phyloP scores from a whole-genome alignment of 2,888 invertebrate species.

The Rhodophaea formosa region DNA sequence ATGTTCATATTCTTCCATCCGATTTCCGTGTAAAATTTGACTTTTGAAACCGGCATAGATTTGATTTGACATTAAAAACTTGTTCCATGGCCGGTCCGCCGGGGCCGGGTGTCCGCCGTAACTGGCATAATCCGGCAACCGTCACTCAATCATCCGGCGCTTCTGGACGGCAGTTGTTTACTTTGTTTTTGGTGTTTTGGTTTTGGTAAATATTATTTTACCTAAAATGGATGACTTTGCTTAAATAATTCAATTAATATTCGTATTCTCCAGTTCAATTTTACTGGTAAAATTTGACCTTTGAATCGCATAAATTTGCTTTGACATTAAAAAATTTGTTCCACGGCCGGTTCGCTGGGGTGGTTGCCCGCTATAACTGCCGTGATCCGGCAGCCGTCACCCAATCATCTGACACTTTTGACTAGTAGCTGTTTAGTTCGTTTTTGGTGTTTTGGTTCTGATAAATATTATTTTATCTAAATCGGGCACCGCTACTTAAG shows the following conservation, averaged over 20 bases:
- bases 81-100: not conserved
- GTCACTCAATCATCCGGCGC: conserved; percentile 19
- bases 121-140: conserved; percentile 19
- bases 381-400: conserved; percentile 20
- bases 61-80: conserved; percentile 6
- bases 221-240: too few species aligned
- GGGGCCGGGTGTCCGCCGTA: conserved; percentile 2
- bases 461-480: too few species aligned
- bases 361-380: conserved; percentile 8
- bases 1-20: too few species aligned
- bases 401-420: conserved; percentile 14
- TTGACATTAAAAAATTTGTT: conserved; percentile 2
- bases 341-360: not conserved
- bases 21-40: too few species aligned
- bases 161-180: not conserved
- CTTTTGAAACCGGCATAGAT: not conserved
- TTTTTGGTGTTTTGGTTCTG: not conserved
- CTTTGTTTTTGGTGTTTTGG: not conserved
- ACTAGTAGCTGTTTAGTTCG: not conserved
- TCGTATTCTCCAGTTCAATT: too few species aligned
- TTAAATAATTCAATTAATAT: too few species aligned
- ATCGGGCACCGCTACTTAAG: too few species aligned
- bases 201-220: too few species aligned
- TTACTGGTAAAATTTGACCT: too few species aligned
- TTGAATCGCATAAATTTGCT: not conserved